Evolutionary conservation across 92 coral and sea anemone genomes (phyloP), one percentile per base, ranked within the genome.

Genomic region (Parazoanthus swiftii): DNA sequence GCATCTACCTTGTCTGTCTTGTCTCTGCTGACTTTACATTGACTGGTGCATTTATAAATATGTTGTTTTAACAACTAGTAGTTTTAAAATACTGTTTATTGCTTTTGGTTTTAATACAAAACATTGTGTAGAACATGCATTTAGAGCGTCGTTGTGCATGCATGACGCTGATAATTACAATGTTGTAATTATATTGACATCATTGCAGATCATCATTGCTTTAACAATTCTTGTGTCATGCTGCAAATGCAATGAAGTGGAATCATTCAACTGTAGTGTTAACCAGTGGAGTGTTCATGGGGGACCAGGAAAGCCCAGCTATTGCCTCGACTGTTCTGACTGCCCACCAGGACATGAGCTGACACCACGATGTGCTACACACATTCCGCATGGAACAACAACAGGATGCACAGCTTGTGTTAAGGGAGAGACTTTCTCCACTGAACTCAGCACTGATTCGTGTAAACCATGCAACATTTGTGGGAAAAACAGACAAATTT

Each of bases 401-500:
- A 70, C 78, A 2, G 16, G 16, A 5, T 83, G 86, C 56, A 8
- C 8, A 1, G 14, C 26, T 2, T 83, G 86, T 16, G 14, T n/a
- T n/a, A 70, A 70, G 8, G 86, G 86, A 11, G 11, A 68, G 36
- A 83, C 78, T 15, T 83, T 38, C 54, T 68, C 77, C 20, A 35
- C 20, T 13, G 54, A 21, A 6, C 6, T 11, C 10, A 42, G 14
- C 65, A n/a, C 38, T 29, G 86, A 15, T 8, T 37, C 86, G 26
- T 83, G 86, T 15, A 83, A 70, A 48, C 66, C 46, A 3, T 83
- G 86, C 39, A 83, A 71, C n/a, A 83, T 48, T 10, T 83, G 86
- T 70, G 86, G 78, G 26, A 15, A 70, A 46, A 68, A 83, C 65
- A 43, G 66, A 48, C 2, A 25, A 3, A 6, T 83, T 48, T 7